Evolutionary conservation across 2,113 vertebrate genomes (phyloP).

Genomic region (Chionis minor): DNA sequence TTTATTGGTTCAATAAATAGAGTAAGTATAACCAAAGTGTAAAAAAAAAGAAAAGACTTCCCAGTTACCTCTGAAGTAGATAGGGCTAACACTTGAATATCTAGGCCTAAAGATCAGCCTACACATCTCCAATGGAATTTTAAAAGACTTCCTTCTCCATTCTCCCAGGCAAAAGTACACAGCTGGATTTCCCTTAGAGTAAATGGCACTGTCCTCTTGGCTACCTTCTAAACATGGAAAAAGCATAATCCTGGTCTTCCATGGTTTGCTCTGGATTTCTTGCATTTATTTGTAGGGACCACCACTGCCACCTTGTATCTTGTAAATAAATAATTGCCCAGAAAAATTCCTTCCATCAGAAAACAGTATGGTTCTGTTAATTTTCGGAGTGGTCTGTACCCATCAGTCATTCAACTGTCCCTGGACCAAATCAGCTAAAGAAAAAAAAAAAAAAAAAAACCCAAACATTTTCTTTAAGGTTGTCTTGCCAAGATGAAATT

Average conservation of each 20-base stretch:
- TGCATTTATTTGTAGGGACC: not conserved
- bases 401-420: not conserved
- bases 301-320: not conserved
- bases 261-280: not conserved
- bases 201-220: not conserved
- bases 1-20: not conserved
- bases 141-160: not conserved
- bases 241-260: not conserved
- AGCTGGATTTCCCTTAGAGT: not conserved
- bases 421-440: not conserved
- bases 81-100: not conserved
- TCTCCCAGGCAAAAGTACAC: not conserved
- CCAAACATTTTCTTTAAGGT: not conserved
- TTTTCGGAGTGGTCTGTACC: not conserved
- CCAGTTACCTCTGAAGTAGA: not conserved
- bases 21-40: not conserved
- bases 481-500: not conserved
- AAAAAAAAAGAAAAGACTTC: not conserved
- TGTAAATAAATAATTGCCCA: not conserved
- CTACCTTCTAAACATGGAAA: not conserved
- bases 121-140: not conserved
- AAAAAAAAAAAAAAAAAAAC: rapidly evolving
- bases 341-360: not conserved
- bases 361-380: not conserved
- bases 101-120: not conserved